Evolutionary conservation across 2,797 vertebrate genomes (phyloP).

Genomic region (Xenentodon cancila): DNA sequence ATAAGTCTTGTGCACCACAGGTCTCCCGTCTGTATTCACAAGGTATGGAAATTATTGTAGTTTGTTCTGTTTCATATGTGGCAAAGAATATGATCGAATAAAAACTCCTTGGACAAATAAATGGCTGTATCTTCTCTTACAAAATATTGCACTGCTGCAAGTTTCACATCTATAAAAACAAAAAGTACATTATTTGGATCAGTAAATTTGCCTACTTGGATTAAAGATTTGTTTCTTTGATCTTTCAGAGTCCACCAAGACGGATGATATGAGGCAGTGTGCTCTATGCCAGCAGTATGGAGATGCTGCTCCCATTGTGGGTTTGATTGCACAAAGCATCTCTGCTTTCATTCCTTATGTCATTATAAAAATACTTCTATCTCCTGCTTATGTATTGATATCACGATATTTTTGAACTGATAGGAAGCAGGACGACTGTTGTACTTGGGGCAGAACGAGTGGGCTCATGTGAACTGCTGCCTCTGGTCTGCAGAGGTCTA

Average conservation of each 20-base stretch:
- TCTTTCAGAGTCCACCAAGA: slow-evolving; percentile 32
- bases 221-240: neutral
- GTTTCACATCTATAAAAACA: no score
- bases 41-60: slow-evolving; percentile 55
- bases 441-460: slow-evolving; percentile 94
- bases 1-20: slow-evolving; percentile 13
- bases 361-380: neutral
- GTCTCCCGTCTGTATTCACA: slow-evolving; percentile 36
- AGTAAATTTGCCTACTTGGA: neutral
- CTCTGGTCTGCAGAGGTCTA: slow-evolving; percentile 96
- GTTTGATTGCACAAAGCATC: slow-evolving; percentile 40
- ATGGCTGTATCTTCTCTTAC: no score
- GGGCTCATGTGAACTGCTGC: slow-evolving; percentile 94
- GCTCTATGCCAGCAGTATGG: slow-evolving; percentile 88
- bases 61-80: slow-evolving; percentile 5
- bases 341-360: neutral
- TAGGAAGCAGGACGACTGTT: slow-evolving; percentile 90
- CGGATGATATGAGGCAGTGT: slow-evolving; percentile 89
- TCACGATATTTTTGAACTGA: neutral
- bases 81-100: neutral
- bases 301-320: slow-evolving; percentile 86
- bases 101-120: neutral
- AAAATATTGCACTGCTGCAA: no score
- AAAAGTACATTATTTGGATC: neutral
- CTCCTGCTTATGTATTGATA: neutral